Conservation (phyloP, 1,140 invertebrate genomes). For the Pogonognathellus flavescens region DNA sequence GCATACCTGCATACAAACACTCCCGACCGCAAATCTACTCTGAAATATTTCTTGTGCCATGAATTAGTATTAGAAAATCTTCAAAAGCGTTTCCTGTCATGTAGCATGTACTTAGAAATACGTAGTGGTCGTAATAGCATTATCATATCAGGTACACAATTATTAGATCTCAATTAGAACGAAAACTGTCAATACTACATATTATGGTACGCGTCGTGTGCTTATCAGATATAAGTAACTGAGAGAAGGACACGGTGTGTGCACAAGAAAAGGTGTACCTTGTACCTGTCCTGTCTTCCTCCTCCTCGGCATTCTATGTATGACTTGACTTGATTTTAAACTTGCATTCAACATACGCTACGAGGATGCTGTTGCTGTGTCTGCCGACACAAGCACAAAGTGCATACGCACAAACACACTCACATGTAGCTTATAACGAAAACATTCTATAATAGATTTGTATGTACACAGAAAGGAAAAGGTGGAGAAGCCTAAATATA, state of each 20-base stretch:
- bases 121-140: neutral
- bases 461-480: slow-evolving; percentile 9
- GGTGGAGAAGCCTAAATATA: neutral
- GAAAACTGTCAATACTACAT: slow-evolving; percentile 48
- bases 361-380: neutral
- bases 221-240: slow-evolving; percentile 42
- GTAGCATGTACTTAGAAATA: neutral
- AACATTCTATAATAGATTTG: neutral
- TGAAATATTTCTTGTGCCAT: neutral
- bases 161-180: slow-evolving; percentile 43
- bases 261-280: slow-evolving; percentile 48
- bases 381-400: neutral
- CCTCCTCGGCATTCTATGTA: slow-evolving; percentile 10
- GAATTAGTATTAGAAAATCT: slow-evolving; percentile 16
- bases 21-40: slow-evolving; percentile 25
- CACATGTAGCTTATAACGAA: slow-evolving; percentile 30
- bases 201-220: slow-evolving; percentile 39
- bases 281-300: slow-evolving; percentile 40
- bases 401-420: neutral
- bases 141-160: neutral
- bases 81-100: neutral
- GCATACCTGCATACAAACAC: slow-evolving; percentile 32
- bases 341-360: neutral
- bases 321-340: neutral
- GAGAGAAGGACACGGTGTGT: slow-evolving; percentile 40